These are phyloP conservation scores for Falco berigora DNA, from an alignment of 2,797 vertebrate species.

Conservation along the genomic window DNA sequence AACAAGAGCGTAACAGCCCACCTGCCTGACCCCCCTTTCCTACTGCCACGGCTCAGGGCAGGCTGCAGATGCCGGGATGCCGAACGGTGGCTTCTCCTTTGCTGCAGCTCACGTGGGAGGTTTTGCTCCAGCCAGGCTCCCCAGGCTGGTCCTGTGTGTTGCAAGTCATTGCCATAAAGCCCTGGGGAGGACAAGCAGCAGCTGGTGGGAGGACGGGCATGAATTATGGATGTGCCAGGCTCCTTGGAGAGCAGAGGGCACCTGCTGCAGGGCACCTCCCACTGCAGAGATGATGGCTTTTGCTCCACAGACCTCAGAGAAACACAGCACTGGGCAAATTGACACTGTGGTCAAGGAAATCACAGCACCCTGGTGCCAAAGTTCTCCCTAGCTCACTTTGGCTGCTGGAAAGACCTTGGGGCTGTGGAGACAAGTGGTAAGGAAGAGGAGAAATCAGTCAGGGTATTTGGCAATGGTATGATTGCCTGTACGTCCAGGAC, in stretches of 20 bases:
- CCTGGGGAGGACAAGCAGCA: background rate
- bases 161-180: background rate
- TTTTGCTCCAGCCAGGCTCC: background rate
- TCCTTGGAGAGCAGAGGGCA: background rate
- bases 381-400: background rate
- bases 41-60: accelerated
- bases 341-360: accelerated
- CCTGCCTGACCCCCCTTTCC: background rate
- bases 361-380: background rate
- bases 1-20: background rate
- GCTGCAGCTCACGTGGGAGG: background rate
- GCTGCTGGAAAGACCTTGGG: background rate
- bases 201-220: background rate
- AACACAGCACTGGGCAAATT: background rate
- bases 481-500: background rate
- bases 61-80: background rate
- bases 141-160: accelerated
- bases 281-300: background rate
- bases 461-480: background rate
- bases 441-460: background rate
- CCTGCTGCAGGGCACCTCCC: background rate
- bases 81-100: background rate
- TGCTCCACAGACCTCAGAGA: background rate
- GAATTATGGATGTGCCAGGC: background rate
- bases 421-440: background rate